Percentiles rank a stretch among this genome's conserved stretches.
phyloP scores from a whole-genome alignment of 2,797 vertebrate genomes.

The Cossypha polioptera region DNA sequence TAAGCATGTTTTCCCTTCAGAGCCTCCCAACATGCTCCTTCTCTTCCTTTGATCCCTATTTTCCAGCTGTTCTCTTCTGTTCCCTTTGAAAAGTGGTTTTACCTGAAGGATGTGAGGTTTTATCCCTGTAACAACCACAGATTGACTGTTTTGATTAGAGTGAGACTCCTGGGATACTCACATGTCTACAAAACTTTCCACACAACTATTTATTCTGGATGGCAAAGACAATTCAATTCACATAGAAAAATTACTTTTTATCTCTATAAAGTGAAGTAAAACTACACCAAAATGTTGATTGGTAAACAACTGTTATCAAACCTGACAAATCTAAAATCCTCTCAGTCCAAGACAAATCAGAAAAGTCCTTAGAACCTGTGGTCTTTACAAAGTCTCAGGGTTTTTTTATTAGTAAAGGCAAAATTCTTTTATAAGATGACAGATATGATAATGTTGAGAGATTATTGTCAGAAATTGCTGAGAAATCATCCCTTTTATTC shows the following conservation, averaged over 20 bases:
- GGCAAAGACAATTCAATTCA: background rate
- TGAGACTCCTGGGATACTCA: background rate
- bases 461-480: background rate
- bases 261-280: background rate
- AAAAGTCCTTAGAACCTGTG: background rate
- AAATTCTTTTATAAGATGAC: background rate
- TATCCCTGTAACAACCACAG: background rate
- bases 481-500: background rate
- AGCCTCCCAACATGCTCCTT: fast-evolving
- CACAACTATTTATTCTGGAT: background rate
- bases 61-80: background rate
- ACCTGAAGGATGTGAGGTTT: background rate
- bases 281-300: background rate
- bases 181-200: background rate
- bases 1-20: background rate
- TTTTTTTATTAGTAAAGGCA: background rate
- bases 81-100: background rate
- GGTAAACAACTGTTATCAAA: background rate
- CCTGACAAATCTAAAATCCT: background rate
- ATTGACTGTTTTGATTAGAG: background rate
- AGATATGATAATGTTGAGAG: background rate
- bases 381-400: background rate
- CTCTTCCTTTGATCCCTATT: background rate
- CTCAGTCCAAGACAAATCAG: background rate
- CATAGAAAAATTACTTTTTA: background rate